Base-by-base conservation (phyloP, 2,888 invertebrate genomes). In the Aphodius granarius region DNA sequence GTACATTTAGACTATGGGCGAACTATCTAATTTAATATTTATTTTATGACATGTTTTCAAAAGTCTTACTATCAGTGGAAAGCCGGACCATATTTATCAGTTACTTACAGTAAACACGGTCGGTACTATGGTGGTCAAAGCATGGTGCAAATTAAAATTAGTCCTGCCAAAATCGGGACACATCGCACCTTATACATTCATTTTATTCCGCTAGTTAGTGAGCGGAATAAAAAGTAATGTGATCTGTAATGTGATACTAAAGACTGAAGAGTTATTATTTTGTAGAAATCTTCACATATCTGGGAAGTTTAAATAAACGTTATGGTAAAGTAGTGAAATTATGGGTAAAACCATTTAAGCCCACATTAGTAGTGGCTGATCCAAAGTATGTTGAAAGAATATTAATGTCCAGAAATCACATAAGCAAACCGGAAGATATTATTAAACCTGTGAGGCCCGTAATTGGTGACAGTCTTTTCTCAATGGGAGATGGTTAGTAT, bases 261-360 rank as follows among this genome's bases (percentile, higher is more conserved):
- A n/a, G n/a, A 70, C n/a, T n/a, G 62, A 65, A 6, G 20, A 13
- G 6, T 13, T 72, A 16, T 72, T 66, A 63, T 74, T 43, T 66
- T 72, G 5, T 18, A 76, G 76, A 73, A 18, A 73, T 63, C 18
- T 76, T 76, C 43, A 73, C 73, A 64, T 43, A 43, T 73, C 9
- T 73, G 4, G 64, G 22, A 17, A 62, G 22, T n/a, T 66, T 76
- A 9, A 76, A 73, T 70, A 64, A 70, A 13, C 17, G 65, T 0
- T 76, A 73, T 62, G 76, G 76, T 43, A 17, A 68, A 16, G 63
- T 76, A n/a, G 73, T 73, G 18, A 73, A 68, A 16, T 17, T 76
- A 16, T 76, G 76, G 76, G 17, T 73, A 0, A 19, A 73, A 64
- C 76, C 76, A 0, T 76, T 73, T 66, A 66, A 73, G 23, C 76